Percentiles rank a stretch among this genome's conserved stretches.
These are phyloP conservation scores for Zaprionus lachaisei DNA, from an alignment of 1,140 invertebrate species.

Conservation along the genomic window DNA sequence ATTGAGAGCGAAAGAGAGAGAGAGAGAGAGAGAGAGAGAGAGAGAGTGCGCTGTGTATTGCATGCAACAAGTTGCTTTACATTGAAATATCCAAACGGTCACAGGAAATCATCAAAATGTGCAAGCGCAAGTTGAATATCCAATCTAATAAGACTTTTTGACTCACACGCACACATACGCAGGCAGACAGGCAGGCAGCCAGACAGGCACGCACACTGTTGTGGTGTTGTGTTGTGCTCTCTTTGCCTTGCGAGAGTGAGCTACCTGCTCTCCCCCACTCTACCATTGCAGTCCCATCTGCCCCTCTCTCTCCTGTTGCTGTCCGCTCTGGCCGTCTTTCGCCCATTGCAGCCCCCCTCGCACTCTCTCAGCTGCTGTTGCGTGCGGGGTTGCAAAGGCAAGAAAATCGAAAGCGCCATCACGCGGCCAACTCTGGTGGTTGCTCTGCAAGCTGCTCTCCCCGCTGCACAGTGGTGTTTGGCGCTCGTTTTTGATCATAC, in stretches of 20 bases:
- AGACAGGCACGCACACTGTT: slow-evolving; percentile 8
- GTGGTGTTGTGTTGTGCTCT: slow-evolving; percentile 27
- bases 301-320: too few relatives aligned
- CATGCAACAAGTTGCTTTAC: slow-evolving; percentile 77
- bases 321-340: slow-evolving; percentile 18
- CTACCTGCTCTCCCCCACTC: background rate
- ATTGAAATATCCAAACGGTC: slow-evolving; percentile 75
- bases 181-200: background rate
- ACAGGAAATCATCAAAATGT: slow-evolving; percentile 80
- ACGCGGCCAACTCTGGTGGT: slow-evolving; percentile 40
- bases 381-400: slow-evolving; percentile 68
- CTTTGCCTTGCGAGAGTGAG: slow-evolving; percentile 17
- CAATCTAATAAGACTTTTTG: slow-evolving; percentile 48
- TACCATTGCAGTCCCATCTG: too few relatives aligned
- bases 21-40: background rate
- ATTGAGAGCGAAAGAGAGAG: background rate
- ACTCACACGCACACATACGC: slow-evolving; percentile 14
- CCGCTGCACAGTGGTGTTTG: slow-evolving; percentile 51
- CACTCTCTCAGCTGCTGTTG: slow-evolving; percentile 26
- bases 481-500: background rate
- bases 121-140: slow-evolving; percentile 59
- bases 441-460: slow-evolving; percentile 31
- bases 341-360: slow-evolving; percentile 28
- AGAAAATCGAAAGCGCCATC: slow-evolving; percentile 64
- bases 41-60: slow-evolving; percentile 16